Evolutionary conservation across 2,797 vertebrate species (phyloP).

Genomic region (Myotis myotis): DNA sequence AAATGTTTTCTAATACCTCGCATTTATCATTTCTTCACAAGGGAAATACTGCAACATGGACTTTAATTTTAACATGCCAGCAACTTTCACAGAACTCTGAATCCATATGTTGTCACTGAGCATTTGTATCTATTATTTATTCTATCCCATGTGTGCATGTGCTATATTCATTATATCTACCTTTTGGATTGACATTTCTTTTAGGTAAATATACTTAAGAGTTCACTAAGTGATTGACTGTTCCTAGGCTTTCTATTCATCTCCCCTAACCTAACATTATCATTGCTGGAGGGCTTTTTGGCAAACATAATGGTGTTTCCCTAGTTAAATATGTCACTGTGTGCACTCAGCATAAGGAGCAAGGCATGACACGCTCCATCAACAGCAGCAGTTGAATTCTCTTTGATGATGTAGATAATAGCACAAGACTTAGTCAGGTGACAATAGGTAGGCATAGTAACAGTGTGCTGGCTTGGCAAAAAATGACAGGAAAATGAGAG

Average conservation of each 20-base stretch:
- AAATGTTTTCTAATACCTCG: not conserved
- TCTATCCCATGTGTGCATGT: not conserved
- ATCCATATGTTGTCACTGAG: not conserved
- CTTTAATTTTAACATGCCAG: not conserved
- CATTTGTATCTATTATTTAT: constrained; percentile 4
- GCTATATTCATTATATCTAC: not conserved
- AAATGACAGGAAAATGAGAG: constrained; percentile 60
- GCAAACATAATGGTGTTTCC: not conserved
- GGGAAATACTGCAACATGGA: not conserved
- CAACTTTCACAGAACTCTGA: not conserved
- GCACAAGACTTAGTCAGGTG: constrained; percentile 30
- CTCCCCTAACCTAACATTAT: constrained; percentile 55
- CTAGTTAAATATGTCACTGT: not conserved
- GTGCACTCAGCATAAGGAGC: not conserved
- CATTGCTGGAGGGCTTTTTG: not conserved
- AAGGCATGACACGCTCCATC: constrained; percentile 10
- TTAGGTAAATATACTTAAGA: constrained; percentile 26
- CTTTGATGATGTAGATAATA: constrained; percentile 37
- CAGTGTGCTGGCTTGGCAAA: constrained; percentile 58
- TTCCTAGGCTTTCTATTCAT: not conserved
- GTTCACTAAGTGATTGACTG: constrained; percentile 34
- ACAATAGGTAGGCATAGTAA: constrained; percentile 33
- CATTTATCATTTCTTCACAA: not conserved
- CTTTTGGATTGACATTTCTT: constrained; percentile 54
- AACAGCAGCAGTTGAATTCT: constrained; percentile 39